Evolutionary conservation across 1,140 invertebrate genomes (phyloP), one percentile per base, ranked within the genome.

Genomic region (Zophobas morio): DNA sequence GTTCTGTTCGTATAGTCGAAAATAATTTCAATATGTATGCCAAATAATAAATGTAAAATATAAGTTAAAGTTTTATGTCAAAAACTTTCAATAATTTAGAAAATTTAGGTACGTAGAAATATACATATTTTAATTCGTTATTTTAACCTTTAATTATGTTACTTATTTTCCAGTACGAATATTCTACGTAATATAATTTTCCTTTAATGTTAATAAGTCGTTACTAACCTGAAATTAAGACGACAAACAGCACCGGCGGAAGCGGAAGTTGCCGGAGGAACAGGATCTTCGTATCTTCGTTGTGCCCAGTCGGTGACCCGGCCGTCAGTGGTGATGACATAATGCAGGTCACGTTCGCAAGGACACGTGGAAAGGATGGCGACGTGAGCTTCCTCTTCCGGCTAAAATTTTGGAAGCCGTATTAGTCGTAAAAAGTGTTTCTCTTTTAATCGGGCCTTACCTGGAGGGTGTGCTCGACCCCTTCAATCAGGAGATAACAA

Each of bases 401-500:
- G 90, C 90, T 91, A 84, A 36, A 76, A 78, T 53, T 71, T 76
- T 40, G 20, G 36, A 39, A 60, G 42, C 6, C 4, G 34, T 36
- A 37, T 53, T 70, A 42, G 39, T 39, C 37, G 46, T 51, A 36
- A 80, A 78, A 57, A 79, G 66, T 49, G 46, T 46, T 70, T 70
- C 60, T 73, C 6, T 37, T 53, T 47, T 37, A 54, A 73, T 60
- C 20, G 37, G 8, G 2, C 36, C 75, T 57, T 73, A 91, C 90
- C 87, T 90, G 88, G 49, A 91, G 80, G 2, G 90, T 89, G 66
- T 89, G 88, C 34, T 91, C 90, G 33, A 91, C 84, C 47, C 90
- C 91, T 81, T 92, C 90, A 20, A 91, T 89, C 1, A 92, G 87
- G 0, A 92, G 84, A 82, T 92, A 92, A 80, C 91, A 92, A 71